phyloP scores from a whole-genome alignment of 2,797 vertebrate genomes.

The Caiman crocodilus region DNA sequence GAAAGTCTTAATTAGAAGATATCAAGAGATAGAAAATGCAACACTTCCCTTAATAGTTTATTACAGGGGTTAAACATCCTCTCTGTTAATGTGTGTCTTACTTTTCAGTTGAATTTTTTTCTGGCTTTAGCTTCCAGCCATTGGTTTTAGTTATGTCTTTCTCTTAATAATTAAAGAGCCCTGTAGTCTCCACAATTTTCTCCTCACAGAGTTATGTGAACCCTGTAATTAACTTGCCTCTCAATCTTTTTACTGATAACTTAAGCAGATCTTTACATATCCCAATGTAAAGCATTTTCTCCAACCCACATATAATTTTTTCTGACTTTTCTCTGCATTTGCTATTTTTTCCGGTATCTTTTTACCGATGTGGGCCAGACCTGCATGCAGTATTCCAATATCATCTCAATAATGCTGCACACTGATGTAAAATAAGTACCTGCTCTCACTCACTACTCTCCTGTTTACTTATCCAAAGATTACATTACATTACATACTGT shows the following conservation, averaged over 20 bases:
- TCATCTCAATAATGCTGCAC: not conserved
- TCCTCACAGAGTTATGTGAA: not conserved
- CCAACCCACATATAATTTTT: not conserved
- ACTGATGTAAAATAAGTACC: not conserved
- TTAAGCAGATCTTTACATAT: not conserved
- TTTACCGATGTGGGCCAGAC: not conserved
- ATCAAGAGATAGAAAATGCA: not conserved
- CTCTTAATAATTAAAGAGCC: not conserved
- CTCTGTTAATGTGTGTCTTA: not conserved
- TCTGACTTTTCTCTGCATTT: not conserved
- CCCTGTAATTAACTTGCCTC: not conserved
- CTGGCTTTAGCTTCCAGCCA: not conserved
- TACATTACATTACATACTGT: accelerated
- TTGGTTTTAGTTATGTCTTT: not conserved
- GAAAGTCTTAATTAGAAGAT: not conserved
- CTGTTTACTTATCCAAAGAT: not conserved
- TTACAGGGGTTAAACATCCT: not conserved
- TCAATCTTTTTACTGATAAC: not conserved
- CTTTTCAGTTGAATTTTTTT: not conserved
- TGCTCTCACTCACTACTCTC: not conserved
- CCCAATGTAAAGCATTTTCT: not conserved
- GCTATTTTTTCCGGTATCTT: not conserved
- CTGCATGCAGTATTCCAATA: not conserved
- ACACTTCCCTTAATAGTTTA: not conserved
- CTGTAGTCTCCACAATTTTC: not conserved